phyloP scores from a whole-genome alignment of 2,888 invertebrate genomes.

The Drosophila neutralis region DNA sequence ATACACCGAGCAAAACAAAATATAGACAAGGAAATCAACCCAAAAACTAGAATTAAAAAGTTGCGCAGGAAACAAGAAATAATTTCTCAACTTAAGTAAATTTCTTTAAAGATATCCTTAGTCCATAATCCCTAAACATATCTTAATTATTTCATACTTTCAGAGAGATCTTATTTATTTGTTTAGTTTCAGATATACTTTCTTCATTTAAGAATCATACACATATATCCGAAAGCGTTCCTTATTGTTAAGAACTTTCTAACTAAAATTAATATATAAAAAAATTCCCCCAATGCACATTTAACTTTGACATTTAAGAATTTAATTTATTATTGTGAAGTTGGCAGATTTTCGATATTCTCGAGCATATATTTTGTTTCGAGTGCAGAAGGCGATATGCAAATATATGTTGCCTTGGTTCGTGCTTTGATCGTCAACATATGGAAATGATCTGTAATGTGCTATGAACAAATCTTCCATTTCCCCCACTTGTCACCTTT shows the following conservation, averaged over 20 bases:
- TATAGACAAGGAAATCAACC: neutral
- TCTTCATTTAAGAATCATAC: neutral
- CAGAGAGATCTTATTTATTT: neutral
- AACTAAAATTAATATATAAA: neutral
- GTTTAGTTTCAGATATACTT: neutral
- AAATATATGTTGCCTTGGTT: conserved; percentile 8
- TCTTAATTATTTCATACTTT: too few relatives aligned
- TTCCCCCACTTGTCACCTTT: neutral
- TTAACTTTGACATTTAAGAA: neutral
- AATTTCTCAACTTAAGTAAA: neutral
- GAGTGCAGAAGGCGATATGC: conserved; percentile 1
- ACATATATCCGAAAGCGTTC: neutral
- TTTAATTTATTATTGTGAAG: neutral
- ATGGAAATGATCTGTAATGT: conserved; percentile 1
- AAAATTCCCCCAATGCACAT: neutral
- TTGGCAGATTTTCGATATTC: neutral
- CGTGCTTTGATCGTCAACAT: conserved; percentile 22
- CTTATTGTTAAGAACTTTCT: neutral
- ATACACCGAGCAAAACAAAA: neutral
- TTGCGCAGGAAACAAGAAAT: neutral
- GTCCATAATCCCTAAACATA: neutral
- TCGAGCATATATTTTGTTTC: neutral
- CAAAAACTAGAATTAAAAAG: neutral
- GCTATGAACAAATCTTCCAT: neutral
- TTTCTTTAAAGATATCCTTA: neutral